Evolutionary conservation across 2,797 vertebrate species (phyloP).

Genomic region (Falco naumanni): DNA sequence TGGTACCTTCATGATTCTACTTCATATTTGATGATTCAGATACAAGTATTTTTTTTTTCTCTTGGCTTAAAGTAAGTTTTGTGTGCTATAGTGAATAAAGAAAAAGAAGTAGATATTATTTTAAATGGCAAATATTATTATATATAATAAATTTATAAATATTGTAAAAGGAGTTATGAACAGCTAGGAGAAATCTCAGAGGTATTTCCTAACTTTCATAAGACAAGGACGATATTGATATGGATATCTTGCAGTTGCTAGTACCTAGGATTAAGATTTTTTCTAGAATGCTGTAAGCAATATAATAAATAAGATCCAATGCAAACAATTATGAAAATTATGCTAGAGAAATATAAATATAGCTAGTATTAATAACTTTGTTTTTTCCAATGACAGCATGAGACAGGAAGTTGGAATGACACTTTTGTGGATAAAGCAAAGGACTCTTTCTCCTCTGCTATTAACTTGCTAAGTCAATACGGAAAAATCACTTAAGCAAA

Average conservation of each 20-base stretch:
- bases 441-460: not conserved
- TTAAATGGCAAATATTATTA: not conserved
- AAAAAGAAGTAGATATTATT: not conserved
- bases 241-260: not conserved
- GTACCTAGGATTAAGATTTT: not conserved
- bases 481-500: constrained; percentile 23
- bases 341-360: not conserved
- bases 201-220: not conserved
- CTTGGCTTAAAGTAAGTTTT: not conserved
- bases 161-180: not conserved
- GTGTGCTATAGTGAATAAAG: not conserved
- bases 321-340: not conserved
- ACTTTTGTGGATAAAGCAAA: not conserved
- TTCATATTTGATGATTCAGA: not conserved
- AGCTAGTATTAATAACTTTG: not conserved
- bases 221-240: not conserved
- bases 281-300: not conserved
- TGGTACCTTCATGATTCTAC: not conserved
- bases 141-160: not conserved
- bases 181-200: not conserved
- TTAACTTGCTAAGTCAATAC: not conserved
- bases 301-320: not conserved
- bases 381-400: not conserved
- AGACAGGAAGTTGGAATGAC: not conserved
- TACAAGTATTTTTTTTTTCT: not conserved